Evolutionary conservation across 2,113 vertebrate species (phyloP).

Genomic region (Ceuthmochares aereus): DNA sequence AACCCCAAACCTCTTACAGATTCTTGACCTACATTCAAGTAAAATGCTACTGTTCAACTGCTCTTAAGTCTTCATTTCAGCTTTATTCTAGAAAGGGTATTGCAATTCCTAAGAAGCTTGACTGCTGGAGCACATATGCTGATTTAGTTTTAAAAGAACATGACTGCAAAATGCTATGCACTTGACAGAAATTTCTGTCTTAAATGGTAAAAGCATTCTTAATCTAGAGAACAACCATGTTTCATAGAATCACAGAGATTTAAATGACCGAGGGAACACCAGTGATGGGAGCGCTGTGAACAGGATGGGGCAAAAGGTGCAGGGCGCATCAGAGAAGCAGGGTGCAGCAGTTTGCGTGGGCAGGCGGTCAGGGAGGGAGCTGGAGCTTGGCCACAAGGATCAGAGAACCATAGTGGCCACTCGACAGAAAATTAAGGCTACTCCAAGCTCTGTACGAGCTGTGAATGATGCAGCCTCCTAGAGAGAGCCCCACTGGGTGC

Average conservation of each 20-base stretch:
- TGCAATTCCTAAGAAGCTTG: neutral
- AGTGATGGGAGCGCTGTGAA: too few relatives aligned
- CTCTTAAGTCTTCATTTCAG: neutral
- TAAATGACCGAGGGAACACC: too few relatives aligned
- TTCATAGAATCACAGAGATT: neutral
- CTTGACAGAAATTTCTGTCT: neutral
- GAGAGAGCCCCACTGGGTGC: too few relatives aligned
- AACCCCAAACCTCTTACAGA: neutral
- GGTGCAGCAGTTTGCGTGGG: too few relatives aligned
- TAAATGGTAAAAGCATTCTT: neutral
- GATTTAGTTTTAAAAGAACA: neutral
- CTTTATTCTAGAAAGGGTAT: neutral
- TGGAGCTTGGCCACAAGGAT: too few relatives aligned
- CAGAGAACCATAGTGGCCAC: too few relatives aligned
- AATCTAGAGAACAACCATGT: neutral
- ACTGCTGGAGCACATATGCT: constrained; percentile 29
- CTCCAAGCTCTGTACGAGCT: too few relatives aligned
- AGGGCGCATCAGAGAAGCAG: too few relatives aligned
- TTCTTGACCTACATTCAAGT: constrained; percentile 39
- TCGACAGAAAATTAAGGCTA: too few relatives aligned
- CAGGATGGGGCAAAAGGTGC: too few relatives aligned
- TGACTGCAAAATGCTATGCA: neutral
- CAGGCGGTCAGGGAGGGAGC: too few relatives aligned
- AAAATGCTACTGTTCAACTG: neutral
- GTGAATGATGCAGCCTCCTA: too few relatives aligned